These are phyloP conservation scores for Ganaspis sp. DNA, from an alignment of 1,140 invertebrate species.

Conservation along the genomic window DNA sequence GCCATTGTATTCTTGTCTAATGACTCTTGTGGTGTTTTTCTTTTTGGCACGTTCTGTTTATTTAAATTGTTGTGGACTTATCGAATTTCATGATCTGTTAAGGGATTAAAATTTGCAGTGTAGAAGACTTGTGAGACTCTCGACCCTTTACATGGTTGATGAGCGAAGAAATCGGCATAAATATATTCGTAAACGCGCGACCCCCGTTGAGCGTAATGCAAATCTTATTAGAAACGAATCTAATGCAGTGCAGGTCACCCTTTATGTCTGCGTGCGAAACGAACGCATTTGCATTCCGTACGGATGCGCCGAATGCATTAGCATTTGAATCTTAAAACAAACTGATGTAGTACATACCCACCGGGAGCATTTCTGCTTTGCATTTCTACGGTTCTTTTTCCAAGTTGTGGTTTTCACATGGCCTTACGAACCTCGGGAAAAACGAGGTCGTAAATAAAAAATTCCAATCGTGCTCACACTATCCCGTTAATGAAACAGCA, in stretches of 20 bases:
- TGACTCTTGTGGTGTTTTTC: too few relatives aligned
- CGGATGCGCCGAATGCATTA: conserved; percentile 29
- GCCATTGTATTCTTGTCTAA: too few relatives aligned
- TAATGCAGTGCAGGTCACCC: conserved; percentile 28
- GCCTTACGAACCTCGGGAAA: conserved; percentile 24
- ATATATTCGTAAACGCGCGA: conserved; percentile 16
- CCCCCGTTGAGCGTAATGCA: conserved; percentile 14
- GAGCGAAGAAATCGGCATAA: conserved; percentile 8
- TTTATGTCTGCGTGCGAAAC: conserved; percentile 30
- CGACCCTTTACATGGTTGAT: neutral
- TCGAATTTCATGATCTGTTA: neutral
- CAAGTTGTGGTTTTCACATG: conserved; percentile 25
- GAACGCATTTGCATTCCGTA: conserved; percentile 26
- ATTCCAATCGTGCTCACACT: conserved; percentile 18
- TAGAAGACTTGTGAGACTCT: too few relatives aligned
- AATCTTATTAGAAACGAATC: conserved; percentile 27
- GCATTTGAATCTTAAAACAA: conserved; percentile 31
- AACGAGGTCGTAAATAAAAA: conserved; percentile 27
- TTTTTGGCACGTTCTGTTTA: too few relatives aligned
- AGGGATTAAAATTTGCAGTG: neutral
- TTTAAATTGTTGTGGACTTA: too few relatives aligned
- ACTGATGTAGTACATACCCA: conserved; percentile 30
- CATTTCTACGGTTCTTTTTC: conserved; percentile 29
- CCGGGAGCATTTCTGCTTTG: conserved; percentile 26
- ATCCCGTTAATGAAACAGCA: conserved; percentile 23